Base-by-base conservation (phyloP, 2,113 vertebrate species). In the Ciconia boyciana region DNA sequence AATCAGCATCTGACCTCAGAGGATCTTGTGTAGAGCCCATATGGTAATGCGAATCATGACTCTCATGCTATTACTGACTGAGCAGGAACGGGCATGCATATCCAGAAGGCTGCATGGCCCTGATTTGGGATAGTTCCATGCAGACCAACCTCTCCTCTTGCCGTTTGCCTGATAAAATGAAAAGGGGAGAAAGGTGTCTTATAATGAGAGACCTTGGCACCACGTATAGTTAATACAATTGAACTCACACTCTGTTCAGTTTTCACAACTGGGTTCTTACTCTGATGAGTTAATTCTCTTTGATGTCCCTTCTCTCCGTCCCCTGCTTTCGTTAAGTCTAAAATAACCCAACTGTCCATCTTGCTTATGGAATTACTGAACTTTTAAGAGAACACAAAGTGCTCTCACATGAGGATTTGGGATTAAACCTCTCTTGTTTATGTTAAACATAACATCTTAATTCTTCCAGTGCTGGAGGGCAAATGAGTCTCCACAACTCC, bases 341-440 rank as follows among this genome's bases (percentile, higher is more conserved):
- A 96, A 95, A 93, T 94, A 96, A 97, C 71, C 49, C 26, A 92
- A 83, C 86, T 94, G 95, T 96, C 96, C 83, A 93, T 95, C 95
- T 97, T 96, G 89, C 93, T 97, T 97, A 96, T 85, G 94, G 94
- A 96, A 95, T 97, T 97, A 97, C 78, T 93, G 92, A 94, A 97
- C 85, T 93, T 95, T 89, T 46, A 78, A 96, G 87, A 83, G 93
- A 95, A 94, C 90, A 96, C 83, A 94, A 96, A 97, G 92, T 94
- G 95, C 82, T 91, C 87, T 95, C 81, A 90, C 92, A 94, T 72
- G 75, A 96, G 94, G 93, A 94, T 94, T 96, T 95, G 88, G 89
- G 94, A 97, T 96, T 96, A 96, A 96, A 96, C 60, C 84, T 96
- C 93, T 90, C 44, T 66, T 96, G 91, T 95, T 96, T 96, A 80